phyloP scores from a whole-genome alignment of 1,140 invertebrate species.

The Zophobas morio region DNA sequence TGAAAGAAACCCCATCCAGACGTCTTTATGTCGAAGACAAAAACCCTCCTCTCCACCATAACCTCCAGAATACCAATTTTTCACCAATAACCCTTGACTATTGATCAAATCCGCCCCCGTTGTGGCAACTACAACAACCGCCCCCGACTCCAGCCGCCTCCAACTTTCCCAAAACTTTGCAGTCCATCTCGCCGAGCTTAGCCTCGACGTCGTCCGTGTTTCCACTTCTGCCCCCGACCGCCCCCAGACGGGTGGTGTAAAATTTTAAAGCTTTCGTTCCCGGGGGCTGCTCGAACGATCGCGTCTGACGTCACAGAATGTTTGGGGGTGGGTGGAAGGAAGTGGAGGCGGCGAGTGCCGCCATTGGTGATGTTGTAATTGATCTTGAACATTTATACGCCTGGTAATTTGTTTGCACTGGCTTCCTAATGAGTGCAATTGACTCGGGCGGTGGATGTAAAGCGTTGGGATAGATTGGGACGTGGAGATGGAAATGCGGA shows the following conservation, averaged over 20 bases:
- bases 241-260: conserved; percentile 5
- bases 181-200: conserved; percentile 14
- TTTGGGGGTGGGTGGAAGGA: conserved; percentile 38
- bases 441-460: background rate
- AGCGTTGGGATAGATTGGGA: background rate
- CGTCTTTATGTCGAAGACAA: conserved; percentile 9
- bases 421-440: conserved; percentile 22
- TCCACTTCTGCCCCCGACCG: background rate
- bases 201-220: conserved; percentile 18
- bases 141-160: conserved; percentile 6
- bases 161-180: conserved; percentile 12
- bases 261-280: conserved; percentile 37
- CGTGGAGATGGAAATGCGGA: too few relatives aligned
- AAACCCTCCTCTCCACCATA: background rate
- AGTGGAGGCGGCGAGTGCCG: conserved; percentile 32
- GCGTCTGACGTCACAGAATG: conserved; percentile 37
- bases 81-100: background rate
- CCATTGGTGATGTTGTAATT: conserved; percentile 51
- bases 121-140: background rate
- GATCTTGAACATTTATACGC: conserved; percentile 49
- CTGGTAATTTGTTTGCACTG: conserved; percentile 34
- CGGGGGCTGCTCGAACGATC: conserved; percentile 45
- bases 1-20: conserved; percentile 1
- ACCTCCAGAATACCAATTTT: background rate
- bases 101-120: conserved; percentile 24